A percentile compares a stretch with the other conserved stretches of the same genome.
Evolutionary conservation across 2,113 vertebrate genomes (phyloP).

Genomic region (Empidonax alnorum): DNA sequence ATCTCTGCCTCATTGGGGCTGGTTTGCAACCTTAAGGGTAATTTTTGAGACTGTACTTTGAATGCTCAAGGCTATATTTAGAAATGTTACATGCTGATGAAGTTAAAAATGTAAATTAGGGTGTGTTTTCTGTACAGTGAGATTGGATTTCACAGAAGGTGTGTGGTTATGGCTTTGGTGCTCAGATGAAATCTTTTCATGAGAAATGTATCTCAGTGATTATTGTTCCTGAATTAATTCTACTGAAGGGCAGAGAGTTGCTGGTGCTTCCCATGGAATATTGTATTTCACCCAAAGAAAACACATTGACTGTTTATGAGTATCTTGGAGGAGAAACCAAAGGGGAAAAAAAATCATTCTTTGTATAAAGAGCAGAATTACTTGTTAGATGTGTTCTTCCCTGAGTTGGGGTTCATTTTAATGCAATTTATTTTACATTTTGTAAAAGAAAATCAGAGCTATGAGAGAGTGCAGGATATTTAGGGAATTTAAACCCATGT

Average conservation of each 20-base stretch:
- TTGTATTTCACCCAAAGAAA: too few relatives aligned
- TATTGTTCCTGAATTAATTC: not conserved
- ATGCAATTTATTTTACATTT: not conserved
- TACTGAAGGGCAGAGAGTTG: too few relatives aligned
- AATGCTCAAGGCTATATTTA: not conserved
- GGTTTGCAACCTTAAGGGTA: fast-evolving
- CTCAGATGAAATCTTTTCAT: not conserved
- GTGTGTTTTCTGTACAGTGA: not conserved
- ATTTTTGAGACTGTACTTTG: not conserved
- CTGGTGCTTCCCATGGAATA: too few relatives aligned
- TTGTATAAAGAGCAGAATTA: too few relatives aligned
- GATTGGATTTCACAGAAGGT: not conserved
- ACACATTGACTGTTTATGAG: too few relatives aligned
- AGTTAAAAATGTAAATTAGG: not conserved
- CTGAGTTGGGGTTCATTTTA: not conserved
- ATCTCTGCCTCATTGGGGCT: not conserved
- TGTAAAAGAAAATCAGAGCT: not conserved
- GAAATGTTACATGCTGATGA: not conserved
- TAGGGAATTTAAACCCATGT: fast-evolving
- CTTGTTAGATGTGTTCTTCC: too few relatives aligned
- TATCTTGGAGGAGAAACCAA: too few relatives aligned
- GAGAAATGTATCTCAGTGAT: not conserved
- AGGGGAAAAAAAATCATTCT: too few relatives aligned
- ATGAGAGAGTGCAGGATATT: fast-evolving
- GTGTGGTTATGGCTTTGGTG: not conserved